Evolutionary conservation across 2,113 vertebrate genomes (phyloP), one percentile per base, ranked within the genome.

Genomic region (Columbina picui): DNA sequence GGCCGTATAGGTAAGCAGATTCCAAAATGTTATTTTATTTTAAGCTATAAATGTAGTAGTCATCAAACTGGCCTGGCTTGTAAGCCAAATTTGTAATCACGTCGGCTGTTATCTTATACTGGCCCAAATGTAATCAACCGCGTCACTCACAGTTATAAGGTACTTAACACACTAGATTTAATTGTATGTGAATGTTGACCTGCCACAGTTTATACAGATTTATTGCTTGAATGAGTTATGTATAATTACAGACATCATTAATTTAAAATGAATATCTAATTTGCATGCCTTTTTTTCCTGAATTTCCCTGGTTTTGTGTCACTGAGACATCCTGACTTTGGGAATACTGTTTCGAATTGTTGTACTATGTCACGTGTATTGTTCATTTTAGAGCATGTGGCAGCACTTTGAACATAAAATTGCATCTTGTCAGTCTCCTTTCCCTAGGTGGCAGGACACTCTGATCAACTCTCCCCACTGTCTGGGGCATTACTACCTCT

Each of bases 21-120:
- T 89, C 50, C 12, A 77, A 88, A 92, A 57, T 34, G 18, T 67
- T 14, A 13, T 77, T 94, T 88, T 80, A 74, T 86, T 93, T 96
- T 90, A 83, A 90, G 30, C 67, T 83, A 6, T 73, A 76, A 88
- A 86, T 41, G 20, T 39, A 41, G 41, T 32, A 53, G 22, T 61
- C 73, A 52, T 14, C 34, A 90, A 76, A 73, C 25, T 83, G 59
- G 14, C 38, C 34, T 77, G 27, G 13, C 50, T 84, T 67, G 9
- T 81, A 70, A 80, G 14, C 29, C 2, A 1, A 74, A 13, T 69
- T 53, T 93, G 57, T 39, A 85, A 61, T 83, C 6, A 3, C 16
- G 4, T 34, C 80, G 59, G 56, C 55, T 70, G 27, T 77, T 89
- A 52, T 23, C 38, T 83, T 71, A 39, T 6, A n/a, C 9, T 77